Conservation (phyloP, 2,113 vertebrate species). For the Sciurus niger region DNA sequence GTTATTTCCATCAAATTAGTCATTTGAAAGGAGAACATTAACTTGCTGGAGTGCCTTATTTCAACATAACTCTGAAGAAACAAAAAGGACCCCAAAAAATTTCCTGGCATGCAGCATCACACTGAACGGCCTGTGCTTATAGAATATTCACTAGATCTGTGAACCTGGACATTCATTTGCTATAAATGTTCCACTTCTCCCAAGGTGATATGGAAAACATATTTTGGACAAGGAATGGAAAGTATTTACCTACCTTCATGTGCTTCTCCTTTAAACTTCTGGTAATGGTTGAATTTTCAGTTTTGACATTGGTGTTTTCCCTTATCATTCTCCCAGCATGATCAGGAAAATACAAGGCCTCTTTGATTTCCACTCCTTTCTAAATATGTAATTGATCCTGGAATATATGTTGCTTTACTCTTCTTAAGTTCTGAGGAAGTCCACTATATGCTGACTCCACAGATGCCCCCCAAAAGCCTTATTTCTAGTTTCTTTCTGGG, state of each 20-base stretch:
- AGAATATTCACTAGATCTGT: neutral
- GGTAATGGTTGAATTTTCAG: neutral
- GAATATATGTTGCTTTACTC: neutral
- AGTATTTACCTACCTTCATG: neutral
- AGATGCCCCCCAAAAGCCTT: neutral
- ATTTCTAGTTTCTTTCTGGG: neutral
- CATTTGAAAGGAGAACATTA: neutral
- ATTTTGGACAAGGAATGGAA: neutral
- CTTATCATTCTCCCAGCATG: neutral
- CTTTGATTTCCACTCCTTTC: neutral
- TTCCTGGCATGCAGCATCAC: neutral
- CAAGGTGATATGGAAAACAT: neutral
- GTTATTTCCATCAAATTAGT: neutral
- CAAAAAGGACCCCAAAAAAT: neutral
- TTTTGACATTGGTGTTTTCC: neutral
- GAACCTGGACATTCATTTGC: neutral
- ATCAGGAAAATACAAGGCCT: neutral
- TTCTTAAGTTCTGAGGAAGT: neutral
- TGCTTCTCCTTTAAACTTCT: neutral
- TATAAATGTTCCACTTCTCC: neutral
- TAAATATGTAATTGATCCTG: neutral
- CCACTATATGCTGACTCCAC: neutral
- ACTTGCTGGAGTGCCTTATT: neutral
- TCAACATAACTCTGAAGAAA: constrained; percentile 36
- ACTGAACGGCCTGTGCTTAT: neutral